Evolutionary conservation across 64 coral and sea anemone genomes (phyloP).

Genomic region (Pocillopora verrucosa): DNA sequence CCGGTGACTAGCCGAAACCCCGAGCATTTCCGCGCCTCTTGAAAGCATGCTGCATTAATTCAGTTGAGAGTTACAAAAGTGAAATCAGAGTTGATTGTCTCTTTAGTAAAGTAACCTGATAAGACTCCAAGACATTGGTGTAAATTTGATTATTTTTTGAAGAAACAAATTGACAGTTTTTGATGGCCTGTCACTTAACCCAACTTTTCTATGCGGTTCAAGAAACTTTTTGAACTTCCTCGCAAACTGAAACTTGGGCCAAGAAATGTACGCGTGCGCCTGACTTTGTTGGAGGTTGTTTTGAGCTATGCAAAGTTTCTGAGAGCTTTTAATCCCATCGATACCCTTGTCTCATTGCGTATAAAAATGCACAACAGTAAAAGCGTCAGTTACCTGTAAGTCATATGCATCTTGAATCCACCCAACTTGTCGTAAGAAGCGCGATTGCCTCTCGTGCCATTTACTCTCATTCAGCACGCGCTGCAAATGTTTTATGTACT

Average conservation of each 20-base stretch:
- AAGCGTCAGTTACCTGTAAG: slow-evolving; percentile 67
- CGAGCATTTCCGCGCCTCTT: not conserved
- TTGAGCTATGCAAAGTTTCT: not conserved
- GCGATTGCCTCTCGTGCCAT: slow-evolving; percentile 65
- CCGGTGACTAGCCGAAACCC: not conserved
- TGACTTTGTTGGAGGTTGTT: not conserved
- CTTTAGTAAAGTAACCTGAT: slow-evolving; percentile 38
- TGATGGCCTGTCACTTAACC: slow-evolving; percentile 7
- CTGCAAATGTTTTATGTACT: slow-evolving; percentile 90
- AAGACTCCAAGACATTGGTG: not conserved
- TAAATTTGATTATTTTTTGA: slow-evolving; percentile 29
- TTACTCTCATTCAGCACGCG: slow-evolving; percentile 85
- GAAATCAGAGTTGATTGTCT: slow-evolving; percentile 23
- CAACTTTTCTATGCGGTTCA: not conserved
- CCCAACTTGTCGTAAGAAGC: slow-evolving; percentile 69
- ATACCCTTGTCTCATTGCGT: not conserved
- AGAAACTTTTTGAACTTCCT: not conserved
- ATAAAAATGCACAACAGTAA: slow-evolving; percentile 31
- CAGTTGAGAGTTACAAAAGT: slow-evolving; percentile 6
- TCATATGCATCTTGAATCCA: slow-evolving; percentile 73
- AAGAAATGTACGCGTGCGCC: not conserved
- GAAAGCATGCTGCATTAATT: slow-evolving; percentile 7
- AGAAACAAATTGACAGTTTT: slow-evolving; percentile 37
- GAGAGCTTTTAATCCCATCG: not conserved
- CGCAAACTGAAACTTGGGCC: not conserved